Conservation (phyloP, 2,888 invertebrate genomes). For the Zaprionus bogoriensis region DNA sequence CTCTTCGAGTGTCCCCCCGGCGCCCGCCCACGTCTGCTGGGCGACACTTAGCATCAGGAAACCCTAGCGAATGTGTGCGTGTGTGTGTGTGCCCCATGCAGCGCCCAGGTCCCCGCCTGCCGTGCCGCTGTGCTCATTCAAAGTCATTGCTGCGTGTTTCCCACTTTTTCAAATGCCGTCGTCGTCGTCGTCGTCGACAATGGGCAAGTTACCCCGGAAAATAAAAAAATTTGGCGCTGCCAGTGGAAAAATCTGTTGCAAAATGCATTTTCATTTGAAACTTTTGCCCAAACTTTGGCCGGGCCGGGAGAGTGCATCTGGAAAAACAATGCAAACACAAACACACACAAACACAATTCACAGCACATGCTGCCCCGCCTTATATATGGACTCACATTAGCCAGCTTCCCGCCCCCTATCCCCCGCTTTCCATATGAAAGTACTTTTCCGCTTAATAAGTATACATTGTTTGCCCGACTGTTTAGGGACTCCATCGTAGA, state of each 20-base stretch:
- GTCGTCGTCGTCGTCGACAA: too few relatives aligned
- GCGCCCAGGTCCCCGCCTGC: slow-evolving; percentile 1
- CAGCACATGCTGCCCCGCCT: background rate
- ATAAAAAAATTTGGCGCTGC: slow-evolving; percentile 36
- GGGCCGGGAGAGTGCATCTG: slow-evolving; percentile 33
- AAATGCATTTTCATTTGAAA: slow-evolving; percentile 76
- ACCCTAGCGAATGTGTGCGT: slow-evolving; percentile 55
- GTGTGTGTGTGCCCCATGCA: slow-evolving; percentile 41
- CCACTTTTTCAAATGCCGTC: slow-evolving; percentile 64
- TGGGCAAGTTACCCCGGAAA: slow-evolving; percentile 46
- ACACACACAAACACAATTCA: slow-evolving; percentile 6
- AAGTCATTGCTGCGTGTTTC: slow-evolving; percentile 71
- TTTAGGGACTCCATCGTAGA: background rate
- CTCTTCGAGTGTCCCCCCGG: slow-evolving; percentile 29
- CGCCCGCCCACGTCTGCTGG: slow-evolving; percentile 4
- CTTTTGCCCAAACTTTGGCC: slow-evolving; percentile 57
- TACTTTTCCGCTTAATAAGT: slow-evolving; percentile 1
- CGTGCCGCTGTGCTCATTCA: slow-evolving; percentile 40
- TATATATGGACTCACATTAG: slow-evolving; percentile 2
- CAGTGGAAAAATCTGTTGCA: slow-evolving; percentile 64
- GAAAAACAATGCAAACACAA: slow-evolving; percentile 52
- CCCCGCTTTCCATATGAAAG: background rate
- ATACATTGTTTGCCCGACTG: slow-evolving; percentile 13
- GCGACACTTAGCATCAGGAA: slow-evolving; percentile 62
- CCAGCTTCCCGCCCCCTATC: background rate